phyloP scores from a whole-genome alignment of 2,797 vertebrate species.

The Rhinella marina region DNA sequence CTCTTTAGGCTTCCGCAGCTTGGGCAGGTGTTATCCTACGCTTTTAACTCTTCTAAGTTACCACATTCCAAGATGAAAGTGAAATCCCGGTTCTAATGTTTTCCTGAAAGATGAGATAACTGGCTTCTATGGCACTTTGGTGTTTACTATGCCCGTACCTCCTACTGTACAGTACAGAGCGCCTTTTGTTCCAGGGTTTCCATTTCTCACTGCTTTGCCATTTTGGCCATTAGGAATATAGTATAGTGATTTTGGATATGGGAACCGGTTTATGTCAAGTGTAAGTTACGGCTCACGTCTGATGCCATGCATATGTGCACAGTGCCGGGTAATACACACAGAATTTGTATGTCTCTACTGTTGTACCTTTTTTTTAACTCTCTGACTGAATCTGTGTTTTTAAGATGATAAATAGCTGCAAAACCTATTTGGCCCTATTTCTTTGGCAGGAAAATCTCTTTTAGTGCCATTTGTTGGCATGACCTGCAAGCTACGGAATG shows the following conservation, averaged over 20 bases:
- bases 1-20: neutral
- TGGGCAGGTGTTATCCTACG: constrained; percentile 36
- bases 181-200: constrained; percentile 56
- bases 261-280: constrained; percentile 53
- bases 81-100: constrained; percentile 17
- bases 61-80: constrained; percentile 36
- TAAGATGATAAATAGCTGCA: constrained; percentile 54
- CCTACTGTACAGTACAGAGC: constrained; percentile 25
- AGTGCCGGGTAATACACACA: constrained; percentile 35
- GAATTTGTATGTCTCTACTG: constrained; percentile 43
- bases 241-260: constrained; percentile 39
- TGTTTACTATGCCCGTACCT: constrained; percentile 38
- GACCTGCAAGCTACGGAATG: constrained; percentile 25
- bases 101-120: constrained; percentile 34
- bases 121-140: constrained; percentile 12
- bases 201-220: constrained; percentile 43
- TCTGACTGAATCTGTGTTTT: constrained; percentile 53
- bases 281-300: constrained; percentile 51
- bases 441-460: constrained; percentile 41
- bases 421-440: constrained; percentile 53
- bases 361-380: constrained; percentile 3
- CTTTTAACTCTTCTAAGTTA: constrained; percentile 4
- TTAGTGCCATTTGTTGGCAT: constrained; percentile 55
- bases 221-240: constrained; percentile 50
- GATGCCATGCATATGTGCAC: constrained; percentile 12